A percentile compares a stretch with the other conserved stretches of the same genome.
phyloP scores from a whole-genome alignment of 2,888 invertebrate genomes.

The Drosophila mercatorum region DNA sequence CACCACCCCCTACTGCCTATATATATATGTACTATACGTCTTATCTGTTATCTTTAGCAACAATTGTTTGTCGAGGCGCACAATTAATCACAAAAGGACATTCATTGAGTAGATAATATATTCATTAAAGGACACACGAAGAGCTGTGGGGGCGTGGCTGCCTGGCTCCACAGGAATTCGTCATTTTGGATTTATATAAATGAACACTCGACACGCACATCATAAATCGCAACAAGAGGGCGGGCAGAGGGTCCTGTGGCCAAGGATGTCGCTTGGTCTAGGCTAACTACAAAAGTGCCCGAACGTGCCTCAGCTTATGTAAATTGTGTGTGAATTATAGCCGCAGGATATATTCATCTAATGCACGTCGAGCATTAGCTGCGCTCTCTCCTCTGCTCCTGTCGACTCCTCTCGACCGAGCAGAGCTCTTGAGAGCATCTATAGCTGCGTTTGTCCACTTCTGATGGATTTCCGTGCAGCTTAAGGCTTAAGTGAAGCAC shows the following conservation, averaged over 20 bases:
- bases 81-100: slow-evolving; percentile 72
- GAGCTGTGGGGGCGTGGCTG: slow-evolving; percentile 9
- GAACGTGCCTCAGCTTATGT: slow-evolving; percentile 66
- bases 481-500: slow-evolving; percentile 13
- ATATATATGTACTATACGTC: slow-evolving; percentile 5
- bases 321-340: slow-evolving; percentile 71
- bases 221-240: slow-evolving; percentile 65
- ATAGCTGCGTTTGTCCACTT: slow-evolving; percentile 25
- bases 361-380: slow-evolving; percentile 38
- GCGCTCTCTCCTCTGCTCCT: not conserved
- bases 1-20: not conserved
- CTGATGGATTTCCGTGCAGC: slow-evolving; percentile 23
- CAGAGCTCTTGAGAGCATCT: slow-evolving; percentile 30
- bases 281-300: slow-evolving; percentile 39
- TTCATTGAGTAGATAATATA: slow-evolving; percentile 66
- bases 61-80: slow-evolving; percentile 67
- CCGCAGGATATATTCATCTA: slow-evolving; percentile 66
- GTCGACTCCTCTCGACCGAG: not conserved
- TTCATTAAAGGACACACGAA: slow-evolving; percentile 52
- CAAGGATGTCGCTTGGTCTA: slow-evolving; percentile 2
- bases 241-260: not conserved
- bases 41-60: slow-evolving; percentile 50
- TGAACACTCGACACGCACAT: slow-evolving; percentile 78
- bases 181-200: slow-evolving; percentile 78
- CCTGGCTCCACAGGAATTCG: slow-evolving; percentile 31